Evolutionary conservation across 2,113 vertebrate species (phyloP), one percentile per base, ranked within the genome.

Genomic region (Daboia siamensis): DNA sequence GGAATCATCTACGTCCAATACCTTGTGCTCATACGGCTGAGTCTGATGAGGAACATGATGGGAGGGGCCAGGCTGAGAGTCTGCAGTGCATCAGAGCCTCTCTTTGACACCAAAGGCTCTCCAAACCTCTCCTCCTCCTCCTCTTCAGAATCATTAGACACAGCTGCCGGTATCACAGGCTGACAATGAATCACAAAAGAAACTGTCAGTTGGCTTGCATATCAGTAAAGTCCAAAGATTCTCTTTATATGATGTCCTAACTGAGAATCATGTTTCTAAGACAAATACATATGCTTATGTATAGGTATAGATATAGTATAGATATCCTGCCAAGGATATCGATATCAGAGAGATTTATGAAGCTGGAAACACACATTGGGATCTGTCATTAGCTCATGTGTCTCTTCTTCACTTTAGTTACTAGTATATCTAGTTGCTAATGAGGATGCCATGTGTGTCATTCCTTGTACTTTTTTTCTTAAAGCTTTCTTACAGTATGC

Each of bases 401-500:
- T 86, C 26, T 86, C 44, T 1, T 86, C 44, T 86, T 46, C 54
- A 23, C 80, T 59, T 26, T 91, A 86, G 52, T 92, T 69, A 33
- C 51, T 80, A 29, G 51, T 80, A 24, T 88, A 92, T 92, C 91
- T 92, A 39, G 86, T 92, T 88, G 86, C 61, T 88, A 51, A 24
- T 69, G 20, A 9, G 39, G 13, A 54, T 91, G 48, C 86, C 91
- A 87, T 69, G 21, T 69, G 48, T 48, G 74, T 92, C 87, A 88
- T 87, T 33, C 56, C 48, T 5, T 69, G n/a, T 88, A 51, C 48
- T 69, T 44, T 44, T 87, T 91, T 64, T 44, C 57, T 21, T 56
- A n/a, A 88, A 87, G 48, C 33, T n/a, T 92, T 87, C 24, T 88
- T 46, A 51, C 48, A 51, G 48, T 51, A 48, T 33, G 87, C 51